Evolutionary conservation across 2,113 vertebrate species (phyloP), one percentile per base, ranked within the genome.

Genomic region (rat (Rattus norvegicus)): DNA sequence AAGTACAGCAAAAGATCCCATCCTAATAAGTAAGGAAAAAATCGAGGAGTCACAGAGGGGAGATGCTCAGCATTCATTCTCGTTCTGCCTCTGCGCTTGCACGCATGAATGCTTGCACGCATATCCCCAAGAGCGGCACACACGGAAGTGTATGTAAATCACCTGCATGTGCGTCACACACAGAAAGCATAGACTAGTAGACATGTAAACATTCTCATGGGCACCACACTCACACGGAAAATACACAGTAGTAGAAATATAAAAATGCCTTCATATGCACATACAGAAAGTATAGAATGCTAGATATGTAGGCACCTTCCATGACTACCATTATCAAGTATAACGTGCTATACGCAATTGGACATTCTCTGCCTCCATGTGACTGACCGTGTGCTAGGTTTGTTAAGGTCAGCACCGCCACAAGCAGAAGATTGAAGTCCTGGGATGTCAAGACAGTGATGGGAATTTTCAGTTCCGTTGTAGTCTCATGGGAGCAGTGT

Each of bases 261-360:
- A 26, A 26, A 63, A 65, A 65, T 2, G 9, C 22, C 63, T 26
- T 65, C 63, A 65, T 26, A 9, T 65, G 63, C 75, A 52, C 47
- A 76, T 52, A 54, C 2, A 11, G 20, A 83, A 39, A 83, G 36
- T 83, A 83, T 24, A 72, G 36, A 36, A 39, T 8, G n/a, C 36
- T 72, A 87, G 17, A 52, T 7, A 3, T 14, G 30, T 52, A 33
- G 49, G 22, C 6, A 33, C 20, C 12, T 70, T 70, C 9, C 2
- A n/a, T 73, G 69, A 1, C 26, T 59, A 12, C 11, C 69, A 1
- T 73, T 88, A 56, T 14, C 36, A 39, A 59, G 7, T 39, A 43
- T 0, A 0, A 59, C 36, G 59, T 8, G 22, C 24, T 11, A 10
- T 2, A 87, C 3, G 19, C 26, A 24, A 24, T 4, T 56, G n/a